These are phyloP conservation scores for Venusia cambrica DNA, from an alignment of 2,888 invertebrate species.

Conservation along the genomic window DNA sequence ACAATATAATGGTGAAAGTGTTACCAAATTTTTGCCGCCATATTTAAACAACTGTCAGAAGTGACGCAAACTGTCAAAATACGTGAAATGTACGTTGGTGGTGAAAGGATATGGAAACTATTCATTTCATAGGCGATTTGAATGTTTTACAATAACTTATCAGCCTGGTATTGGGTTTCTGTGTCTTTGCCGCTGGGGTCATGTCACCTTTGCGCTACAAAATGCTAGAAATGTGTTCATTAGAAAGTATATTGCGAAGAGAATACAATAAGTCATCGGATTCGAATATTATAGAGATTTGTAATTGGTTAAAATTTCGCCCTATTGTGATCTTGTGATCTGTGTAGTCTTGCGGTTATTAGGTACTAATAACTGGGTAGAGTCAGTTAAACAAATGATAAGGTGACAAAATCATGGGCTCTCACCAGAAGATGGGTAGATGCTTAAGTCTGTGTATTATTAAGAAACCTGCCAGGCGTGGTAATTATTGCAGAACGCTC, in stretches of 20 bases:
- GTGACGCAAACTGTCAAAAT: conserved; percentile 40
- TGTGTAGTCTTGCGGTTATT: background rate
- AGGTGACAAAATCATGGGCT: too few relatives aligned
- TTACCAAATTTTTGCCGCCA: conserved; percentile 43
- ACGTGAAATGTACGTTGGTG: conserved; percentile 27
- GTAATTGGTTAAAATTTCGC: conserved; percentile 10
- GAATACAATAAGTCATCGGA: conserved; percentile 10
- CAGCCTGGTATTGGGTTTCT: conserved; percentile 37
- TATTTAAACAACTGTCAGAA: conserved; percentile 50
- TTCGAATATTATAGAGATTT: conserved; percentile 13
- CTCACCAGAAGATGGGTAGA: too few relatives aligned
- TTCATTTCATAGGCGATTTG: conserved; percentile 19
- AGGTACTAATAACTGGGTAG: too few relatives aligned
- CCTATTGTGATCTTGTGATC: conserved; percentile 4
- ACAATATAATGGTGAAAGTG: conserved; percentile 61
- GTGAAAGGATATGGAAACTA: conserved; percentile 40
- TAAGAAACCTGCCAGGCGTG: too few relatives aligned
- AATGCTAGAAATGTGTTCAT: conserved; percentile 40
- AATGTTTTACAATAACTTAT: conserved; percentile 33
- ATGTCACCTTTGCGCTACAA: conserved; percentile 58
- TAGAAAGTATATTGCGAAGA: conserved; percentile 43
- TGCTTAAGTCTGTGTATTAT: too few relatives aligned
- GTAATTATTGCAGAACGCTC: too few relatives aligned
- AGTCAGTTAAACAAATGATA: too few relatives aligned
- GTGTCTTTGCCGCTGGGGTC: conserved; percentile 45